Evolutionary conservation across 2,113 vertebrate species (phyloP), one percentile per base, ranked within the genome.

Genomic region (Charadrius vociferus): DNA sequence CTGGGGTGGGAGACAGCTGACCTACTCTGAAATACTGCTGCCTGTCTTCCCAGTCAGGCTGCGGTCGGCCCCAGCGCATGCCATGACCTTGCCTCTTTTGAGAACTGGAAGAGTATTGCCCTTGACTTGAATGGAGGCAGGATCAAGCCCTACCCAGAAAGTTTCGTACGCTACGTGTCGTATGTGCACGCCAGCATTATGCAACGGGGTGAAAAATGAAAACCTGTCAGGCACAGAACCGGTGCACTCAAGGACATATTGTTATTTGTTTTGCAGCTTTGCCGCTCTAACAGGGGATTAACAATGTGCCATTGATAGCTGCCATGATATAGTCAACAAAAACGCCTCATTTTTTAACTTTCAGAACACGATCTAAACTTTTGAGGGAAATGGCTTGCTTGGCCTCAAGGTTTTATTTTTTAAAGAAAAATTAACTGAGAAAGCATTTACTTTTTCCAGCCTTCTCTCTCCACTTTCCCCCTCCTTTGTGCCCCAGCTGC

Each of bases 171-270:
- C 81, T 95, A 88, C 34, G 58, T 97, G 96, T 94, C 9, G 0
- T 75, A 29, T 77, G 63, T 88, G 50, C 21, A 5, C 73, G 93
- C 87, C 91, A 90, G 81, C 47, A 78, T 97, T 98, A 97, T 65
- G 93, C 97, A 97, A 97, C 1, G 0, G 61, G 53, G 49, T 80
- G 89, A 95, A 95, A 90, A 95, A 95, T 78, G 67, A 90, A 95
- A 96, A 94, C 88, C 86, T 88, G 87, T 96, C 84, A 89, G 90
- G 84, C 94, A 55, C 61, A 91, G 84, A 88, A 63, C 88, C 94
- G 80, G 84, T 95, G 91, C 91, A 83, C 81, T 77, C 94, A 96
- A 96, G 96, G 96, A 97, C 96, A 86, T 95, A 70, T 70, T 97
- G 94, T 81, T 92, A 85, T 87, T 95, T 97, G 88, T 97, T 96